Conservation (phyloP, 2,797 vertebrate genomes). For the Hyperoplus immaculatus region DNA sequence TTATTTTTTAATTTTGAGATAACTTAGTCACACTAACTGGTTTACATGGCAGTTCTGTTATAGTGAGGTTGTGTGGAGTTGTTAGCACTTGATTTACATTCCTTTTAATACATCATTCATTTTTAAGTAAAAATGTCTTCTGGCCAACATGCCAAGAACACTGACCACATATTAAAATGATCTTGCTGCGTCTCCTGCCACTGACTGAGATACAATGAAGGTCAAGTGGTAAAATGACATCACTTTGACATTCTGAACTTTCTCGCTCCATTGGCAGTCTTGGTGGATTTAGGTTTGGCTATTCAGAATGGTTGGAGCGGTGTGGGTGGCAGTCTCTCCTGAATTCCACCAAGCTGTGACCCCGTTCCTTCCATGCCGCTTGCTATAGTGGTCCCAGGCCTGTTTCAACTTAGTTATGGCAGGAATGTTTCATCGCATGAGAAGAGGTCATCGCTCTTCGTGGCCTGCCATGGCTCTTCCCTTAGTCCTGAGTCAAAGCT, state of each 20-base stretch:
- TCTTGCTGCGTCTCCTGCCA: conserved; percentile 4
- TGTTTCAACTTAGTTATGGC: conserved; percentile 78
- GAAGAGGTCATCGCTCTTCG: conserved; percentile 76
- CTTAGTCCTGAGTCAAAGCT: conserved; percentile 52
- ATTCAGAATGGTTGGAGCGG: conserved; percentile 27
- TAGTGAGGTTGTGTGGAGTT: background rate
- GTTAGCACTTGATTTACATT: background rate
- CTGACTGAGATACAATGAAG: conserved; percentile 23
- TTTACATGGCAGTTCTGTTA: background rate
- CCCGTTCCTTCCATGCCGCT: conserved; percentile 36
- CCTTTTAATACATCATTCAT: conserved; percentile 8
- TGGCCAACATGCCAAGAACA: background rate
- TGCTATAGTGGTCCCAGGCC: conserved; percentile 75
- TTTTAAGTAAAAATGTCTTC: background rate
- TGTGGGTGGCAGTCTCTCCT: conserved; percentile 41
- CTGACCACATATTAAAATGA: background rate
- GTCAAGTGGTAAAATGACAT: conserved; percentile 16
- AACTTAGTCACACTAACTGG: background rate
- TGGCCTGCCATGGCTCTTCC: conserved; percentile 44
- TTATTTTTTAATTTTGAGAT: background rate
- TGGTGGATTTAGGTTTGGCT: conserved; percentile 8
- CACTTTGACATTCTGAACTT: conserved; percentile 41
- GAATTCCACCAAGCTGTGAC: conserved; percentile 57
- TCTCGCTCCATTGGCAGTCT: conserved; percentile 11
- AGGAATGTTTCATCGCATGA: conserved; percentile 82